Evolutionary conservation across 2,113 vertebrate genomes (phyloP).

Genomic region (Albula goreensis): DNA sequence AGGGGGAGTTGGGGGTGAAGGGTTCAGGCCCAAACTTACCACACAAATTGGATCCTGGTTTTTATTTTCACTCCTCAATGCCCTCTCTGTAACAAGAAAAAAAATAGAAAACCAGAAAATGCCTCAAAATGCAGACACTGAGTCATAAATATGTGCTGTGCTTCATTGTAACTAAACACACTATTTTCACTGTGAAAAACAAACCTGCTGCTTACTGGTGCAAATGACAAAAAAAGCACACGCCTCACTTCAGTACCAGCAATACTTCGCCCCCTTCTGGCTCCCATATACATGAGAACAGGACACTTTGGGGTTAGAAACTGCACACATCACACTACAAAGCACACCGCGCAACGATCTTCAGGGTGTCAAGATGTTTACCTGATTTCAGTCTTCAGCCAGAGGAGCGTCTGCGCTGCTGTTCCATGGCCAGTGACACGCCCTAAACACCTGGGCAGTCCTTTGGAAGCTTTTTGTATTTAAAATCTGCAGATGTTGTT

Average conservation of each 20-base stretch:
- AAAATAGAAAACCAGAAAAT: not conserved
- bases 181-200: too few species aligned
- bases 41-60: too few species aligned
- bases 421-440: conserved; percentile 6
- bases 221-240: not conserved
- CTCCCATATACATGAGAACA: too few species aligned
- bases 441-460: conserved; percentile 32
- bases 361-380: too few species aligned
- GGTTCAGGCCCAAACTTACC: too few species aligned
- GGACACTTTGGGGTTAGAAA: too few species aligned
- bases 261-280: not conserved
- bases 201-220: not conserved
- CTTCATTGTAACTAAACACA: too few species aligned
- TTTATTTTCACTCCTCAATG: not conserved
- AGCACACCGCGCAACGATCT: too few species aligned
- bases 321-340: too few species aligned
- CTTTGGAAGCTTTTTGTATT: conserved; percentile 57
- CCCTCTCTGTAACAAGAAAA: not conserved
- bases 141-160: not conserved
- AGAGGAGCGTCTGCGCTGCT: too few species aligned
- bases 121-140: not conserved
- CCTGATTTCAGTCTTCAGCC: too few species aligned
- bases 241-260: conserved; percentile 23
- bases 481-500: conserved; percentile 48
- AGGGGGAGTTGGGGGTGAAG: too few species aligned